Evolutionary conservation across 2,888 invertebrate genomes (phyloP), one percentile per base, ranked within the genome.

Genomic region (Cryptocephalus primarius): DNA sequence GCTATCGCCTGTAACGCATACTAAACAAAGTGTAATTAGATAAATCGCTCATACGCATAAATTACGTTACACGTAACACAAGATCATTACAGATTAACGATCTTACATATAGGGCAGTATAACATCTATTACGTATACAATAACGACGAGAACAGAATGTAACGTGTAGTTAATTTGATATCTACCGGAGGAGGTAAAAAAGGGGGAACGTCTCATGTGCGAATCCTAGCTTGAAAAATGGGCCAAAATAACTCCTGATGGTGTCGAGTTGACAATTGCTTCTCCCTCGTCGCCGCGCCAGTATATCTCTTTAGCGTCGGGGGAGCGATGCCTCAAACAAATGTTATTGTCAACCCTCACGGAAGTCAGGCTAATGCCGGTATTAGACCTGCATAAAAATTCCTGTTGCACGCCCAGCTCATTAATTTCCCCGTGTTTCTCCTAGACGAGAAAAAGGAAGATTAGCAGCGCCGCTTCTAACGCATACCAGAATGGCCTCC

Each of bases 251-350:
- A 69, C 60, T 68, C 63, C 59, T 60, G 59, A 61, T 59, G 63
- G 67, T 67, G 68, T 66, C 64, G 67, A 67, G 65, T 67, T 67
- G 68, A 67, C 68, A 68, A 68, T 68, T 66, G 67, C 60, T 56
- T 57, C 58, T 60, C 62, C 62, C 64, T 22, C 22, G 22, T 22
- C 22, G 22, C 22, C 2, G 22, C 22, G 22, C 62, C 60, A 54
- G 55, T 56, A 59, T 56, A 55, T 53, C 51, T 45, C 34, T 39
- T 43, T 50, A 49, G 57, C 58, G 63, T 56, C 64, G 52, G 55
- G 67, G 66, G 67, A 67, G 60, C 61, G 53, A 65, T 67, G 58
- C 56, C 62, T 67, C 66, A 66, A 61, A 56, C 59, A 60, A 63
- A 62, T 53, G 50, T 45, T 44, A 41, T 46, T 47, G 46, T 48